Evolutionary conservation across 1,140 invertebrate genomes (phyloP), one percentile per base, ranked within the genome.

Genomic region (Adoxophyes honmai): DNA sequence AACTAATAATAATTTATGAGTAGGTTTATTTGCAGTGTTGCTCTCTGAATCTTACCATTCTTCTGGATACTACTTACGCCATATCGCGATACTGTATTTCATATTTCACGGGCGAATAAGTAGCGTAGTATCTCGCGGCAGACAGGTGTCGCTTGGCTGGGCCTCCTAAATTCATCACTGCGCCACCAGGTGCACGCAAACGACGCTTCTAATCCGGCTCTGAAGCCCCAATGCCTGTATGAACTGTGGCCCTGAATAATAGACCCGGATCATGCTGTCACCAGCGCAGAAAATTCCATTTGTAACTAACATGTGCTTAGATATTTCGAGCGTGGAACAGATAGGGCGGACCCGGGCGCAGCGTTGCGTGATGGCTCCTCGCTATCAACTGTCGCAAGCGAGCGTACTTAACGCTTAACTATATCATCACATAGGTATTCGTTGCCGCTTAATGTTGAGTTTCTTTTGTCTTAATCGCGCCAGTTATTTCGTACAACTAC

Each of bases 231-330:
- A 28, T 73, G 73, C 70, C 72, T 74, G 75, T 77, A 60, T 64
- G 62, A 82, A 83, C 70, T 81, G 78, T 73, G 73, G 78, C 70
- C 71, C 80, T 78, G 74, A 83, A 83, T 83, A 81, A 81, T 81
- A 83, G 55, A 57, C 35, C 55, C 55, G 55, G 55, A 39, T 57
- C 39, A 57, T 48, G 42, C 38, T 38, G 33, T 57, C 55, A 57
- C 55, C 55, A 48, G 18, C 37, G 18, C 34, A 44, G 39, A 44
- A 44, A 44, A 44, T 44, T 44, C 39, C 15, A 44, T 44, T 44
- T 44, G 39, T 44, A 18, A 44, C 39, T 44, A 44, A 44, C 39
- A 44, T 44, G 39, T 44, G 39, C 39, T 44, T 44, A 44, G 39
- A 44, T 44, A 44, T 44, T 44, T 44, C 39, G 39, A 44, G 39